Conservation (phyloP, 2,113 vertebrate genomes). For the Neogobius melanostomus region DNA sequence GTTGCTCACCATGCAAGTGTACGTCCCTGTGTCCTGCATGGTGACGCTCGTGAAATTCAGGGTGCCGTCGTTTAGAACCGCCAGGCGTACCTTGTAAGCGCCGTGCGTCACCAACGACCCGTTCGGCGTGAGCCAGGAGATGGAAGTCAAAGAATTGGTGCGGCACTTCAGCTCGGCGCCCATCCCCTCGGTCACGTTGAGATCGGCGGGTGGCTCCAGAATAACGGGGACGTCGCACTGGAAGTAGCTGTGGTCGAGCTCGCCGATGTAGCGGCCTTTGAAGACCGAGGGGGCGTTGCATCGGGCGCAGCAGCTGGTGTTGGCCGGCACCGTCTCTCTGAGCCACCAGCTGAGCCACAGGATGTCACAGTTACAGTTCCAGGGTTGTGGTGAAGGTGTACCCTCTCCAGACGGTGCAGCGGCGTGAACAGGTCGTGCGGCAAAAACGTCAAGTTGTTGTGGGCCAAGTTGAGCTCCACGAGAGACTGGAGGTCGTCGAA, state of each 20-base stretch:
- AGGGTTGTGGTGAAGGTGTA: constrained; percentile 80
- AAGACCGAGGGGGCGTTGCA: constrained; percentile 70
- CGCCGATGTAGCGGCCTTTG: constrained; percentile 79
- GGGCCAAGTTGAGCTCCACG: constrained; percentile 79
- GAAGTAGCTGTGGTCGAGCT: constrained; percentile 90
- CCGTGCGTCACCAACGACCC: constrained; percentile 94
- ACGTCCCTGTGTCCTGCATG: constrained; percentile 93
- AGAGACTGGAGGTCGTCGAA: constrained; percentile 79
- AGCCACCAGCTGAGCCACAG: constrained; percentile 82
- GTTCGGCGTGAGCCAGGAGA: constrained; percentile 95
- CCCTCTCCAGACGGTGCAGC: constrained; percentile 74
- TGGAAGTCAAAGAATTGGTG: constrained; percentile 91
- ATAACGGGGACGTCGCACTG: constrained; percentile 95
- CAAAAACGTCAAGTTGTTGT: constrained; percentile 79
- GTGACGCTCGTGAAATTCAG: constrained; percentile 95
- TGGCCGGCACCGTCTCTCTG: constrained; percentile 77
- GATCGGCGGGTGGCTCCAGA: constrained; percentile 89
- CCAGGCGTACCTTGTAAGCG: constrained; percentile 89
- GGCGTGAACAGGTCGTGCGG: constrained; percentile 80
- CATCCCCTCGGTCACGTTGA: constrained; percentile 86
- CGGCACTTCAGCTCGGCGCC: constrained; percentile 94
- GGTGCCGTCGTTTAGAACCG: constrained; percentile 92
- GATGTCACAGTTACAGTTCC: constrained; percentile 82
- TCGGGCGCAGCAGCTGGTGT: constrained; percentile 79
- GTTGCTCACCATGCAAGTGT: constrained; percentile 97